Evolutionary conservation across 1,140 invertebrate species (phyloP), one percentile per base, ranked within the genome.

Genomic region (Cyclina sinensis): DNA sequence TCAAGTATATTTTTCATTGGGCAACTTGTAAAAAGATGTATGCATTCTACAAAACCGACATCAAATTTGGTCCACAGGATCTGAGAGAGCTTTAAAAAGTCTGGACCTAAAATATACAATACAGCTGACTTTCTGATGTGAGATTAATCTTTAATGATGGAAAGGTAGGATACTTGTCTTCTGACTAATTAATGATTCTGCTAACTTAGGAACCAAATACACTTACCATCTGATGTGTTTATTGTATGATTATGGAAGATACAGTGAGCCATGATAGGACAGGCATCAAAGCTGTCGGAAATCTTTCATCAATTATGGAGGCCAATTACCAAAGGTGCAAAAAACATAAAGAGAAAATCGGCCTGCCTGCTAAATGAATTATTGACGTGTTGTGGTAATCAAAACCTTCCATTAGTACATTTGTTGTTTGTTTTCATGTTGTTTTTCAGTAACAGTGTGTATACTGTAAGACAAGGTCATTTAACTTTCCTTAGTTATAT

Each of bases 221-320:
- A 39, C 21, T 70, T 18, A 70, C 32, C 3, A 37, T 37, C 65
- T 18, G 21, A 37, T 37, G 32, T n/a, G 37, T 70, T 16, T 27
- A 70, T 37, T 70, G 65, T 35, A 30, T 32, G 35, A 37, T 70
- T 27, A 70, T 70, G 65, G 24, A 35, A 18, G 65, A 18, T 12
- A 37, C 37, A 70, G 14, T 11, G 32, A 35, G 1, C 9, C 5
- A 14, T 5, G 3, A 4, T 70, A 37, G 65, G 32, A 37, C 16
- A 39, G 14, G 16, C 65, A 70, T 70, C 65, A 70, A 70, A 70
- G 24, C 3, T 70, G 65, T 70, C 65, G 12, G 65, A 70, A 70
- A 70, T 70, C 65, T 18, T 35, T 18, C 65, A 70, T 70, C 9
- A 70, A 70, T 70, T 70, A 70, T 70, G 65, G 37, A 70, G 65